Evolutionary conservation across 2,888 invertebrate species (phyloP), one percentile per base, ranked within the genome.

Genomic region (Lymantria dispar): DNA sequence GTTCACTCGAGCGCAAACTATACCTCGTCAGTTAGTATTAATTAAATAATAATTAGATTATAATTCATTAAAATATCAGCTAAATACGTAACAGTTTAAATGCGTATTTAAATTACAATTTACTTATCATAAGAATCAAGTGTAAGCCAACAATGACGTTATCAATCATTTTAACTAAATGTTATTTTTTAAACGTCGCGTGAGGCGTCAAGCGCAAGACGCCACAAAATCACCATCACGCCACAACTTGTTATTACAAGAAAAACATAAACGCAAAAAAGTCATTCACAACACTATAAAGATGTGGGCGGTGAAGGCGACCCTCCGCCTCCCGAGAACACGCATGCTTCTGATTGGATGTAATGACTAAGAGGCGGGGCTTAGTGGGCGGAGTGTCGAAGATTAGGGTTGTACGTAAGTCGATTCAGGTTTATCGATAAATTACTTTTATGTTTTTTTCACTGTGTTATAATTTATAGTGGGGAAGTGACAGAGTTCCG

Each of bases 281-380:
- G 77, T 80, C 80, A 80, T 83, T 80, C 85, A 75, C 88, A 87
- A 80, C 88, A 87, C 88, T 87, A 87, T 80, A 84, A 77, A 72
- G 70, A 70, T 73, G 56, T 68, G 80, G 87, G 85, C 83, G 86
- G 82, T 48, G 41, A 60, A 71, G 59, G 63, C 69, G 45, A 72
- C 66, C 71, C 56, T 52, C 77, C 74, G 73, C 82, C 86, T 82
- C 73, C 62, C 60, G 53, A 64, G 53, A 58, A 58, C 63, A 38
- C 69, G 69, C 70, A 55, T 57, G 48, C 42, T 60, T 61, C 64
- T 70, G 62, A 87, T 88, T 90, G 82, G 89, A 53, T 58, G 76
- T 81, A 66, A 73, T 69, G 66, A 31, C 40, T 45, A 64, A 64
- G 61, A 66, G 89, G 90, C 78, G 89, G 86, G 62, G 78, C 73